Evolutionary conservation across 2,888 invertebrate genomes (phyloP), one percentile per base, ranked within the genome.

Genomic region (Macaria liturata): DNA sequence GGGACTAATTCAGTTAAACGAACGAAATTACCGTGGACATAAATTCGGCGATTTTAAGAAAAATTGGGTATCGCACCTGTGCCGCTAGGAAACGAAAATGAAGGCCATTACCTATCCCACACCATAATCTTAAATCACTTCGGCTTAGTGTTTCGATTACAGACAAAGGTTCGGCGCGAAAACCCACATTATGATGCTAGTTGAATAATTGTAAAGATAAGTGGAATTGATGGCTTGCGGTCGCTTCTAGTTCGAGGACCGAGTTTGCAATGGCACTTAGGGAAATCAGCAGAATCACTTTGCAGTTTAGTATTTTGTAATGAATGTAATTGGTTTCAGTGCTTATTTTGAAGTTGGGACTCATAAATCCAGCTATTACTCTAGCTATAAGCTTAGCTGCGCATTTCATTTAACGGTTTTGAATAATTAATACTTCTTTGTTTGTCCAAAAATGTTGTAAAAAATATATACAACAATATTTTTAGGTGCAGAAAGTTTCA

Each of bases 101-200:
- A 84, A 81, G 77, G 84, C 86, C 76, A 87, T 91, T 90, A n/a
- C n/a, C n/a, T n/a, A 90, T 88, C 88, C 89, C 88, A 78, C 78
- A 84, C 88, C 86, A 90, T 91, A 89, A 91, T 88, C 90, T 88
- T 91, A 90, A 91, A 91, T 91, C 89, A 89, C 91, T 85, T 79
- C 75, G 87, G 86, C 88, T 91, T 88, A 90, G 88, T 88, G 84
- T 88, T 89, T 90, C 89, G 88, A 88, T 91, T 88, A 86, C 90
- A 88, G 86, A 89, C 87, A 89, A 91, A 90, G 89, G 88, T 83
- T 84, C 83, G 80, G 73, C 75, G 76, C 76, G 81, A 83, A 87
- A 86, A 78, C 87, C 86, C 86, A 90, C 88, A 88, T 90, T 90
- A 90, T 90, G 86, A 89, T 83, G 80, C 80, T 86, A 83, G 83